Conservation (phyloP, 2,888 invertebrate species). For the Gortyna flavago region DNA sequence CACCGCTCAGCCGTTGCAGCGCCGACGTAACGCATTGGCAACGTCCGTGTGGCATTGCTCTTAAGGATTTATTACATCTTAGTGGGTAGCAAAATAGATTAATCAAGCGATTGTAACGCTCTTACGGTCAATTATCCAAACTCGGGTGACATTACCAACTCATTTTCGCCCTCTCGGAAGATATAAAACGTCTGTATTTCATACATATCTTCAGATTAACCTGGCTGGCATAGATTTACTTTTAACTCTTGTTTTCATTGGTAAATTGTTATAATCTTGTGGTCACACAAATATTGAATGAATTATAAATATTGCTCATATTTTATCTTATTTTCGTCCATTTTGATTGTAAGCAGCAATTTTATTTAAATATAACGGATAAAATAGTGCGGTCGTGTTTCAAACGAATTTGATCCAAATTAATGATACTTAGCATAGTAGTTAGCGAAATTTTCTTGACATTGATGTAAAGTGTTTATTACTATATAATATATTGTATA, state of each 20-base stretch:
- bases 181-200: constrained; percentile 21
- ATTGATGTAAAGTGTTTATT: constrained; percentile 70
- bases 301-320: constrained; percentile 56
- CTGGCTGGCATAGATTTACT: constrained; percentile 13
- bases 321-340: constrained; percentile 51
- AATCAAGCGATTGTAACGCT: background rate
- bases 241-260: constrained; percentile 24
- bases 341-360: constrained; percentile 17
- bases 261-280: constrained; percentile 36
- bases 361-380: constrained; percentile 17
- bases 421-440: constrained; percentile 59
- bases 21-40: too few species aligned
- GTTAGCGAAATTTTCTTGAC: constrained; percentile 73
- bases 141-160: background rate
- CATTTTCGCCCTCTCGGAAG: constrained; percentile 5
- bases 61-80: background rate
- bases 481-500: constrained; percentile 25
- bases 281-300: constrained; percentile 25
- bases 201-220: constrained; percentile 55
- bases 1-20: too few species aligned
- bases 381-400: constrained; percentile 38
- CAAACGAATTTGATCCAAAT: constrained; percentile 45
- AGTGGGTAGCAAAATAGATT: background rate
- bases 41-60: too few species aligned
- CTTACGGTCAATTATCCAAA: background rate